Conservation (phyloP, 2,797 vertebrate genomes). For the Epinephelus coioides region DNA sequence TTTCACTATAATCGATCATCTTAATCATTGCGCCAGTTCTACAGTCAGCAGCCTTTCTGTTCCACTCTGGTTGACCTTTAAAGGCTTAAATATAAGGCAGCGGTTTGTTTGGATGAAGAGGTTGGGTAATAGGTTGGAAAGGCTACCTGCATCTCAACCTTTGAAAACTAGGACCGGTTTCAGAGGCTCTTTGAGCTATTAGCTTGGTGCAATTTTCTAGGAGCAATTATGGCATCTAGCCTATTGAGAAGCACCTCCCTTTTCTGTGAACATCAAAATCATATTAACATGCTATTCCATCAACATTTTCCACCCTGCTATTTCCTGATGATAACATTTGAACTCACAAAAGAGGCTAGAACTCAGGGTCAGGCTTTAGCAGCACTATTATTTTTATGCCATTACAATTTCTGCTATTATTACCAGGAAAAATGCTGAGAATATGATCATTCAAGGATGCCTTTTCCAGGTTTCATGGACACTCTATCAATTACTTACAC, state of each 20-base stretch:
- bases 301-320: background rate
- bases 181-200: constrained; percentile 9
- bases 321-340: constrained; percentile 28
- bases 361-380: constrained; percentile 6
- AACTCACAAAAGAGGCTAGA: constrained; percentile 1
- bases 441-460: constrained; percentile 9
- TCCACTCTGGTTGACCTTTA: constrained; percentile 44
- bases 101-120: constrained; percentile 27
- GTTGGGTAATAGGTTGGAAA: constrained; percentile 27
- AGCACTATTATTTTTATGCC: constrained; percentile 12
- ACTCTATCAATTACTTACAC: constrained; percentile 26
- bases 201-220: background rate
- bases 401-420: constrained; percentile 11
- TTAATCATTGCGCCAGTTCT: constrained; percentile 28
- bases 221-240: background rate
- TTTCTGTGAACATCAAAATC: constrained; percentile 33
- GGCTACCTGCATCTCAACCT: background rate
- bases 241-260: background rate
- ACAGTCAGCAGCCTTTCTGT: constrained; percentile 22
- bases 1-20: constrained; percentile 45
- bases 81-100: constrained; percentile 33
- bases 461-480: constrained; percentile 25
- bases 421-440: constrained; percentile 10
- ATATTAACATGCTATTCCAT: constrained; percentile 10
- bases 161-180: constrained; percentile 7